Evolutionary conservation across 2,113 vertebrate genomes (phyloP).

Genomic region (Stomatorhinus ivindoensis): DNA sequence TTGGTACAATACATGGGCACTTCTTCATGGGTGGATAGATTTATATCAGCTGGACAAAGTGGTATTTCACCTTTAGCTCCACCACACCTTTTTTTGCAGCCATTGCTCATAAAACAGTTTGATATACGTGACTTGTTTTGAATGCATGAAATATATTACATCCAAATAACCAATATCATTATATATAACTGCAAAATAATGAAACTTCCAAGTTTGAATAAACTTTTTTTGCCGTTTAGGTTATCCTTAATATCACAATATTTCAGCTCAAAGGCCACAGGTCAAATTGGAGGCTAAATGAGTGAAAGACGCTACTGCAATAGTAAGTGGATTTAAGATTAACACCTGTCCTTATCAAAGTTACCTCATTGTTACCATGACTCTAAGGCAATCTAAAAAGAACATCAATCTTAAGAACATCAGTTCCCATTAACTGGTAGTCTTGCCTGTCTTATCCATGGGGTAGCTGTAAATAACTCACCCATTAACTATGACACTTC

Average conservation of each 20-base stretch:
- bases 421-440: neutral
- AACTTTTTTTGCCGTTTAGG: neutral
- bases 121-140: neutral
- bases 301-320: neutral
- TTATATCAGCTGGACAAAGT: neutral
- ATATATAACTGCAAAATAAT: neutral
- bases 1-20: neutral
- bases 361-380: neutral
- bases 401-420: neutral
- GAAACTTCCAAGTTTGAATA: neutral
- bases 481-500: neutral
- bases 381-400: neutral
- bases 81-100: neutral
- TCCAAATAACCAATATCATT: neutral
- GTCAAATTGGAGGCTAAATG: neutral
- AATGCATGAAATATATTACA: neutral
- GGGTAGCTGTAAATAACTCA: neutral
- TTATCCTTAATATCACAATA: neutral
- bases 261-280: neutral
- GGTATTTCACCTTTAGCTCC: neutral
- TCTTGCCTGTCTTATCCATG: neutral
- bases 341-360: neutral
- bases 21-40: neutral
- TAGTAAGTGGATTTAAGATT: neutral
- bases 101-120: neutral